Base-by-base conservation (phyloP, 2,888 invertebrate genomes). In the Toxonevra muliebris region DNA sequence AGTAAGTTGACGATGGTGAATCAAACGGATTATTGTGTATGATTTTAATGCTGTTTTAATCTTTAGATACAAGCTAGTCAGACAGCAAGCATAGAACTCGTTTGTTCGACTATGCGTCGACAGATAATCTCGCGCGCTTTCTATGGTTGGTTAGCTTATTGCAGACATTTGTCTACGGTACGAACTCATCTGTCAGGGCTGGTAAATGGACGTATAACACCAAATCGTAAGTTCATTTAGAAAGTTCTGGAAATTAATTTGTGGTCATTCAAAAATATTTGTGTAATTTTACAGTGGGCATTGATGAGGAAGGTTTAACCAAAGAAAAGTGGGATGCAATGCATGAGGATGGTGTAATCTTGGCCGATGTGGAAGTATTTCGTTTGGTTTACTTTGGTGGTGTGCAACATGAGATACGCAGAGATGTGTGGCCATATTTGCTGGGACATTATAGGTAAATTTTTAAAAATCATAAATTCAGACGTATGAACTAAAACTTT, bases 121-220 rank as follows among this genome's bases (percentile, higher is more conserved):
- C 97, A 97, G 86, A 97, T 97, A 69, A 93, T 97, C 73, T 96
- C 96, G 0, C 88, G 97, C 69, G 97, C 97, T 12, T 97, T 97
- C 85, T 97, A 97, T 83, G 97, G 97, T 50, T 97, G 97, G 97
- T 87, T 97, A 69, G 96, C 96, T 1, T 96, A 97, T 83, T 96
- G 96, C 80, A 88, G 97, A 15, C 97, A 97, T 80, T 87, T 97
- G 79, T 93, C 94, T 55, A 97, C 97, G 0, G 96, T 98, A 1
- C 87, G 97, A 57, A 96, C 94, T 0, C 97, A 97, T 86, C 89
- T 97, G 19, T 94, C 95, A 45, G 96, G 95, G 0, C 87, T 97
- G 42, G 95, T 97, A 0, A 90, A 94, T 82, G 88, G 90, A 0
- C 89, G 88, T 72, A 93, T 94, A 63, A 87, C 93, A n/a, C 88